Evolutionary conservation across 2,888 invertebrate species (phyloP), one percentile per base, ranked within the genome.

Genomic region (Craniophora ligustri): DNA sequence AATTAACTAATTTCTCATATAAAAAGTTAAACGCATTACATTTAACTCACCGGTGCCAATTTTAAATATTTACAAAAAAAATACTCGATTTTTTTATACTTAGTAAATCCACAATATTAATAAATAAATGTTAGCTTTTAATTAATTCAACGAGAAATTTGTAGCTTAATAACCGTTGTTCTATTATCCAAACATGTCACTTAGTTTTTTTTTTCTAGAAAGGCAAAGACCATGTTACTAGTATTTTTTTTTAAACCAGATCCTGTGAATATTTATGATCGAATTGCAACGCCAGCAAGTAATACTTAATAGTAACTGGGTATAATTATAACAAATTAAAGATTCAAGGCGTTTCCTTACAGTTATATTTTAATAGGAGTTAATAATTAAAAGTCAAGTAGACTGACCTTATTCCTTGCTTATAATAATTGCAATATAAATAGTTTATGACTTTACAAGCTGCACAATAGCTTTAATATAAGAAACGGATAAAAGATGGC

Each of bases 311-410:
- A 31, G 23, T 34, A 14, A 36, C 31, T 45, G 10, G 19, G 26
- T 68, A 67, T 78, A 76, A 78, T 79, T 80, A 80, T 75, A 67
- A 71, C 68, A 72, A 78, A 82, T 85, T 81, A 80, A 78, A 65
- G 63, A 72, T 72, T 78, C 84, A 82, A 81, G 84, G 79, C 78
- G 75, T 86, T 88, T 87, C 86, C 88, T 85, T 78, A 76, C 80
- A 70, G 72, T 84, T 82, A 83, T 82, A 70, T 78, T 81, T 84
- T 84, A 87, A 83, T 84, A 73, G 76, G 76, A 76, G 61, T 83
- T 82, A 82, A 86, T 83, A 84, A 87, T 86, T 85, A 82, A 77
- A 73, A 76, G 71, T 71, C 65, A 78, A 82, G 75, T 78, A 78
- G 76, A 49, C 55, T 76, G 82, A 79, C 84, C 85, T 86, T 83